phyloP scores from a whole-genome alignment of 2,113 vertebrate genomes.

The Cacatua alba region DNA sequence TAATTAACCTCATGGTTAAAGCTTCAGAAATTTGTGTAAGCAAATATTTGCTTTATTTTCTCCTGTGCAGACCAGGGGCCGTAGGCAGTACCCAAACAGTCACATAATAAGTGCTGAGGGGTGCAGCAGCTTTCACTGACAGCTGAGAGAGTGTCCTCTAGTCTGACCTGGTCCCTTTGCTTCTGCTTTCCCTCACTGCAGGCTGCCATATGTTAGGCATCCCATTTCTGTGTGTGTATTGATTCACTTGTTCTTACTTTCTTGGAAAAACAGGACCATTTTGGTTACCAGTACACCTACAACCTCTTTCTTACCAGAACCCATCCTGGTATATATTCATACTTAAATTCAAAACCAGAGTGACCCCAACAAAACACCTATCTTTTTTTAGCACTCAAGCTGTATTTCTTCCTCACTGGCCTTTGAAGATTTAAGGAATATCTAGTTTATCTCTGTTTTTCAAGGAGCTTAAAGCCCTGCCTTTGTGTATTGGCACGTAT shows the following conservation, averaged over 20 bases:
- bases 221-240: background rate
- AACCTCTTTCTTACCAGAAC: background rate
- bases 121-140: background rate
- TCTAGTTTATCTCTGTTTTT: background rate
- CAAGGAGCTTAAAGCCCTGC: background rate
- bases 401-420: background rate
- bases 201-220: accelerated
- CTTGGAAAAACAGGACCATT: background rate
- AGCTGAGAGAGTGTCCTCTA: background rate
- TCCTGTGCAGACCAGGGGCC: background rate
- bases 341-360: background rate
- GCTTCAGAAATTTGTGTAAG: background rate
- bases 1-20: background rate
- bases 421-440: background rate
- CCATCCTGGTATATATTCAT: background rate
- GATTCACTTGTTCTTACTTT: background rate
- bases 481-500: background rate
- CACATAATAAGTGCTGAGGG: background rate
- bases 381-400: background rate
- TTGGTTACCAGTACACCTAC: background rate
- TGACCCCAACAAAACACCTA: background rate
- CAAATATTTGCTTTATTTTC: background rate
- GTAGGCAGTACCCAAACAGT: accelerated
- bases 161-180: background rate
- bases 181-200: background rate